Evolutionary conservation across 1,140 invertebrate species (phyloP), one percentile per base, ranked within the genome.

Genomic region (Penaeus vannamei): DNA sequence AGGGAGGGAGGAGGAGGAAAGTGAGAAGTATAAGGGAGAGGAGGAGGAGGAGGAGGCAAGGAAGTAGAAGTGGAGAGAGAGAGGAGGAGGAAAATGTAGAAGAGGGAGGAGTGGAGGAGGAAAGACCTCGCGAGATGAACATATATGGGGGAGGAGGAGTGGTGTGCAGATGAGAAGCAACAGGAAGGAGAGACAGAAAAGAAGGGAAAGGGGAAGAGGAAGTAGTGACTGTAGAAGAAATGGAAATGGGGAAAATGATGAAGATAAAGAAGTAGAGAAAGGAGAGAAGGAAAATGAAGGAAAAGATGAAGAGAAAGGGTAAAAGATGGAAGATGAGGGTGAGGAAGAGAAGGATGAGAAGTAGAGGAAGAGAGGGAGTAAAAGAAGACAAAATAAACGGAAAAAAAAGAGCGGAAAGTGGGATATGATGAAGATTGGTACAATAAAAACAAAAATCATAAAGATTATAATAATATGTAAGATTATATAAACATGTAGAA

Each of bases 21-120:
- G n/a, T n/a, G n/a, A n/a, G n/a, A n/a, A n/a, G n/a, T n/a, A n/a
- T n/a, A n/a, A n/a, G n/a, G n/a, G n/a, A 29, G 46, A 4, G 29
- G 80, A 82, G 80, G 59, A 46, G 29, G 80, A 82, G 80, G 29
- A n/a, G n/a, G n/a, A n/a, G n/a, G n/a, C n/a, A n/a, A n/a, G n/a
- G n/a, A n/a, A n/a, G n/a, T n/a, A n/a, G 22, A 22, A n/a, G 2
- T 14, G 81, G 42, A 26, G 5, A 53, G n/a, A 14, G 59, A 46
- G 59, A 1, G 59, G 3, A 60, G 4, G 32, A n/a, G 7, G 53
- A 32, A 59, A 60, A 61, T 5, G 2, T 20, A 83, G 36, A 59
- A 60, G 32, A 5, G 53, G 59, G 8, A 29, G 32, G 17, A n/a
- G 7, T 60, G 23, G 59, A 61, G n/a, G 53, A 46, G 22, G 22